phyloP scores from a whole-genome alignment of 2,888 invertebrate species.

The Amiota mariae region DNA sequence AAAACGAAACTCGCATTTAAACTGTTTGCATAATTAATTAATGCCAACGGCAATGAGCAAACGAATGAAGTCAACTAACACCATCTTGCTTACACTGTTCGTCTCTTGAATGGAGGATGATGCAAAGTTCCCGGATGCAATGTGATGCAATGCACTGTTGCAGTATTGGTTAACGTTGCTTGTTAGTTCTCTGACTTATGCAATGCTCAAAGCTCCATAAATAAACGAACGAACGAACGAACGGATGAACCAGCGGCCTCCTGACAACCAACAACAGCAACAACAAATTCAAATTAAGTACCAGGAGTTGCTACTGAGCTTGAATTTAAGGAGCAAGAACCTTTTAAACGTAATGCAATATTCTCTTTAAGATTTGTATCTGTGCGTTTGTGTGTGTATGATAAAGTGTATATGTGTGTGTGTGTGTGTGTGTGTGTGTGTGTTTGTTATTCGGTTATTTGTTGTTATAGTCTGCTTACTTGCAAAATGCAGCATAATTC shows the following conservation, averaged over 20 bases:
- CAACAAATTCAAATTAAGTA: too few relatives aligned
- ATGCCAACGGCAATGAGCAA: constrained; percentile 45
- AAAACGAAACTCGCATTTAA: constrained; percentile 62
- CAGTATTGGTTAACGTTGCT: background rate
- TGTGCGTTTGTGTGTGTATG: background rate
- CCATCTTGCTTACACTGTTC: too few relatives aligned
- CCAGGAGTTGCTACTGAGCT: too few relatives aligned
- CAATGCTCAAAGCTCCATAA: constrained; percentile 40
- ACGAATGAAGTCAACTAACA: background rate
- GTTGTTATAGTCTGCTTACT: constrained; percentile 24
- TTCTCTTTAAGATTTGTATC: too few relatives aligned
- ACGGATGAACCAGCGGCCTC: constrained; percentile 11
- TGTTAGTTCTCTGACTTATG: constrained; percentile 17
- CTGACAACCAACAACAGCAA: too few relatives aligned
- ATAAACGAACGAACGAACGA: constrained; percentile 13
- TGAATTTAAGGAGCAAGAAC: background rate
- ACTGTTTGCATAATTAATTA: constrained; percentile 65
- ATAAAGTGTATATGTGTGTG: background rate
- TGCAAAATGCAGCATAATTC: constrained; percentile 38
- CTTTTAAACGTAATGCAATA: background rate
- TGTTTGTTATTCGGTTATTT: constrained; percentile 18
- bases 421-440: background rate
- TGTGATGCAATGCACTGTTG: background rate
- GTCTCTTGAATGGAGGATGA: too few relatives aligned
- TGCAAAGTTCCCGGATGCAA: background rate